These are phyloP conservation scores for Polyodon spathula DNA, from an alignment of 2,113 vertebrate species.

Conservation along the genomic window DNA sequence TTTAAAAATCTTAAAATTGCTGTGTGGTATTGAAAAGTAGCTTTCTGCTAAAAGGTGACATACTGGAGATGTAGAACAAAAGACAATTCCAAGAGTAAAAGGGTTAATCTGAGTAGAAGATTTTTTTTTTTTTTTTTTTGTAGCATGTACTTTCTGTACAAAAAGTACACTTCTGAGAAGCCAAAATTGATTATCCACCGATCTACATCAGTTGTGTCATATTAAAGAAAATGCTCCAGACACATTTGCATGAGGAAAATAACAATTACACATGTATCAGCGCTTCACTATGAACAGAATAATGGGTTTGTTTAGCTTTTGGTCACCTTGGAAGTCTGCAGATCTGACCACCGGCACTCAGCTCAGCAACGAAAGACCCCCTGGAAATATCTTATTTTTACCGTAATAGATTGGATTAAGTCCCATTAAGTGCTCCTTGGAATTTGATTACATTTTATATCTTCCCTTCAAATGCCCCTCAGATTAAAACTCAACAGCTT, in stretches of 20 bases:
- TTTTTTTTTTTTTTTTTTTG: too few species aligned
- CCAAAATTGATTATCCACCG: constrained; percentile 31
- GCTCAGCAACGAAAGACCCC: constrained; percentile 7
- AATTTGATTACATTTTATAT: constrained; percentile 13
- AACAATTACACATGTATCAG: constrained; percentile 11
- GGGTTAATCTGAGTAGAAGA: too few species aligned
- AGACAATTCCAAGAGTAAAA: too few species aligned
- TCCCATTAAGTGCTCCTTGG: constrained; percentile 30
- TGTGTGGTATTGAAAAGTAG: too few species aligned
- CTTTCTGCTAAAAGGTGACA: too few species aligned
- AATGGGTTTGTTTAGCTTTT: constrained; percentile 1
- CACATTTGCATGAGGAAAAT: constrained; percentile 31
- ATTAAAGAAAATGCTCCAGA: constrained; percentile 7
- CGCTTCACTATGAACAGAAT: neutral
- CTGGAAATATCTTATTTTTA: constrained; percentile 25
- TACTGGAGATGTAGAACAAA: too few species aligned
- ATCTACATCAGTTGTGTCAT: constrained; percentile 13
- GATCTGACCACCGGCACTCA: constrained; percentile 22
- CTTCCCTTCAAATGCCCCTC: neutral
- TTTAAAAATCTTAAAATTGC: too few species aligned
- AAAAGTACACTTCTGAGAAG: neutral
- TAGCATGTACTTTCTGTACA: constrained; percentile 1
- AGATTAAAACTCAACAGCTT: constrained; percentile 18
- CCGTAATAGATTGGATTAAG: constrained; percentile 31
- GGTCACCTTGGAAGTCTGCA: neutral